Percentiles rank a stretch among this genome's conserved stretches.
phyloP scores from a whole-genome alignment of 2,113 vertebrate genomes.

The Tenebrosternarchus preto region DNA sequence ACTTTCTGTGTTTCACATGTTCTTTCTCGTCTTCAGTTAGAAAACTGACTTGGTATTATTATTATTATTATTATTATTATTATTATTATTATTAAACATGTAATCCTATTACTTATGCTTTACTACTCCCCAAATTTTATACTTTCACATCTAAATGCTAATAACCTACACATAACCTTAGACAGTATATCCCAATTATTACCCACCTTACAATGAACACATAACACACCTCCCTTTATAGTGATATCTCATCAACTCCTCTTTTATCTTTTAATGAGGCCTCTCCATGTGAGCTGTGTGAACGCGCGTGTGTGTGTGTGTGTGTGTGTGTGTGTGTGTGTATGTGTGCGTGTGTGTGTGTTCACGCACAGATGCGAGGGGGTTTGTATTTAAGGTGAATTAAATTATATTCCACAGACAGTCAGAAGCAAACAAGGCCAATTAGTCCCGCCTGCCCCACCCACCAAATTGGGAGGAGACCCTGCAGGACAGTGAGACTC shows the following conservation, averaged over 20 bases:
- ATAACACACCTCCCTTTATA: slow-evolving; percentile 5
- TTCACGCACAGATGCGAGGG: not conserved
- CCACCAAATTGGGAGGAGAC: slow-evolving; percentile 29
- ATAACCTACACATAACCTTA: not conserved
- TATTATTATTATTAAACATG: no score
- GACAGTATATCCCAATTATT: slow-evolving; percentile 7
- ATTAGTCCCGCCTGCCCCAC: slow-evolving; percentile 47
- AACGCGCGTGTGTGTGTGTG: not conserved
- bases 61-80: no score
- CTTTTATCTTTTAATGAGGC: slow-evolving; percentile 34
- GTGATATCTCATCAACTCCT: not conserved
- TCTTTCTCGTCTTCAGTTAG: no score
- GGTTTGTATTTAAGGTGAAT: slow-evolving; percentile 25
- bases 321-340: slow-evolving; percentile 5
- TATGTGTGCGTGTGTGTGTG: not conserved
- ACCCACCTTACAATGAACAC: not conserved
- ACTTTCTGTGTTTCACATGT: no score
- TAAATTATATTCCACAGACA: slow-evolving; percentile 26
- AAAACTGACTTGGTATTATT: no score
- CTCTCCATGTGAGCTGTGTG: slow-evolving; percentile 20
- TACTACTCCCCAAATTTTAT: not conserved
- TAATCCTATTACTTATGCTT: not conserved
- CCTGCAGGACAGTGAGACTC: slow-evolving; percentile 15
- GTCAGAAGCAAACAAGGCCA: slow-evolving; percentile 48
- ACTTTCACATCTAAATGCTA: not conserved